phyloP scores from a whole-genome alignment of 1,140 invertebrate species.

The Laodelphax striatellus region DNA sequence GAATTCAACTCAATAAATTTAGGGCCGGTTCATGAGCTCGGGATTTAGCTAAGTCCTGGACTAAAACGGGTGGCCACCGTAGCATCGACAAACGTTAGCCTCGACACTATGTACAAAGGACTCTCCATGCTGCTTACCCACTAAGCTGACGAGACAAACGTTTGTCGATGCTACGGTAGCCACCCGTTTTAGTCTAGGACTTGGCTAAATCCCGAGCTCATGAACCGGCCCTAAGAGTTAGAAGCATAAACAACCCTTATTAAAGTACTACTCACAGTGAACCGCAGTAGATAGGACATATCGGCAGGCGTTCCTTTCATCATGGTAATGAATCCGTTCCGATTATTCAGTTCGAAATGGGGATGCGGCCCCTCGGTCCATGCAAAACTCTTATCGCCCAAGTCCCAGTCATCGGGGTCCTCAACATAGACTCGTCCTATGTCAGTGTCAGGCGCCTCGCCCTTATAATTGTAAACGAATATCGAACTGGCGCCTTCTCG shows the following conservation, averaged over 20 bases:
- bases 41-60: too few species aligned
- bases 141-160: too few species aligned
- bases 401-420: constrained; percentile 88
- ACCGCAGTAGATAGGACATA: constrained; percentile 54
- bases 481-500: constrained; percentile 68
- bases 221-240: too few species aligned
- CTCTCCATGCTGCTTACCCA: too few species aligned
- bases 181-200: too few species aligned
- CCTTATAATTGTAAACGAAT: constrained; percentile 85
- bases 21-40: too few species aligned
- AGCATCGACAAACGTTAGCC: too few species aligned
- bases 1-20: too few species aligned
- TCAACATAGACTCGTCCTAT: constrained; percentile 84
- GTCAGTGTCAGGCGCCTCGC: constrained; percentile 55
- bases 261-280: constrained; percentile 41
- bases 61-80: too few species aligned
- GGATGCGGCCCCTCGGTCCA: constrained; percentile 44
- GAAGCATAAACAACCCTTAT: not conserved
- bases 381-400: constrained; percentile 72
- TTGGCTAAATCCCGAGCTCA: too few species aligned
- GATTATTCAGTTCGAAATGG: constrained; percentile 52
- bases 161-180: too few species aligned
- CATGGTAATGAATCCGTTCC: constrained; percentile 77
- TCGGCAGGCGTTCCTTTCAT: constrained; percentile 47
- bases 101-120: too few species aligned